Evolutionary conservation across 2,888 invertebrate genomes (phyloP).

Genomic region (Oscheius sp.): DNA sequence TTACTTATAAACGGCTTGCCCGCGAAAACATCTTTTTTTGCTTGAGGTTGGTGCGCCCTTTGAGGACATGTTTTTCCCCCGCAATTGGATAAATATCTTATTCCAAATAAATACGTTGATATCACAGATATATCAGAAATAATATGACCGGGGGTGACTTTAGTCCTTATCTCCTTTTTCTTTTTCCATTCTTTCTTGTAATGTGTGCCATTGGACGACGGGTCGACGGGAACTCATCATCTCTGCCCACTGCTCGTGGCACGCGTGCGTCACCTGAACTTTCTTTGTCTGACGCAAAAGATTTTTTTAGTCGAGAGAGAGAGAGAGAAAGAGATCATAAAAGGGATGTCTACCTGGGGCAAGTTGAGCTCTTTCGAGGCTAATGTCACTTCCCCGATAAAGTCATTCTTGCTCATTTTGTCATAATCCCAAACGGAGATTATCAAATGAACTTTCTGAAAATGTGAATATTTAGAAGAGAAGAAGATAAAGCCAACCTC

Average conservation of each 20-base stretch:
- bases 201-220: constrained; percentile 72
- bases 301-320: no score
- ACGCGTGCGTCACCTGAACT: constrained; percentile 50
- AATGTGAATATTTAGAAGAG: background rate
- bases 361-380: constrained; percentile 62
- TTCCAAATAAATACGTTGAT: constrained; percentile 9
- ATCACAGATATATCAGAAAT: constrained; percentile 14
- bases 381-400: constrained; percentile 68
- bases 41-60: no score
- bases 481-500: constrained; percentile 43
- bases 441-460: constrained; percentile 38
- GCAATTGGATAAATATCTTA: background rate
- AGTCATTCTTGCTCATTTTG: constrained; percentile 72
- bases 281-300: no score
- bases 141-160: constrained; percentile 2
- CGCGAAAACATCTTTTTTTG: no score
- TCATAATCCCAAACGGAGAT: constrained; percentile 73
- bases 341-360: constrained; percentile 41
- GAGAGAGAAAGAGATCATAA: background rate
- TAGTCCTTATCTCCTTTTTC: constrained; percentile 56
- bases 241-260: constrained; percentile 71
- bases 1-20: no score
- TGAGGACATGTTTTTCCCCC: background rate
- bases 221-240: constrained; percentile 70
- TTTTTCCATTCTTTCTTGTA: constrained; percentile 65